Conservation (phyloP, 2,797 vertebrate genomes). For the Pseudochirops cupreus region DNA sequence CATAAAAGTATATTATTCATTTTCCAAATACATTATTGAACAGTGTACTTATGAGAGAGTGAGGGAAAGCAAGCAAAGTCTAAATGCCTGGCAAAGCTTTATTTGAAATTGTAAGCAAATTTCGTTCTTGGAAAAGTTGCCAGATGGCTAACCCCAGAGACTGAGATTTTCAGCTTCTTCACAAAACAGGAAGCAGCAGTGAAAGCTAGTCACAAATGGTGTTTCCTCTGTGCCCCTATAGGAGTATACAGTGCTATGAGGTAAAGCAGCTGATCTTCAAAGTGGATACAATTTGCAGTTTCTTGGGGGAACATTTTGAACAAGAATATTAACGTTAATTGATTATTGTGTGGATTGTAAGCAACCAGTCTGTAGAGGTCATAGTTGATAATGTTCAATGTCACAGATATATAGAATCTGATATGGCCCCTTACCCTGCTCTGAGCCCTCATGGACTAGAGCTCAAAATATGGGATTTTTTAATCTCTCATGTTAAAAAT, state of each 20-base stretch:
- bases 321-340: neutral
- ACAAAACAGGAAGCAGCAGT: neutral
- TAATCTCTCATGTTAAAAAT: neutral
- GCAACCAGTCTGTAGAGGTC: neutral
- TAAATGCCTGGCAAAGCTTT: slow-evolving; percentile 41
- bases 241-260: neutral
- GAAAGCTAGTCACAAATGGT: neutral
- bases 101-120: slow-evolving; percentile 66
- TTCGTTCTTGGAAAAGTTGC: slow-evolving; percentile 66
- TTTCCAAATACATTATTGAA: slow-evolving; percentile 52
- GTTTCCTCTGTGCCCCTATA: neutral
- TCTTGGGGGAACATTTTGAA: neutral
- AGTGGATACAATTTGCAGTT: fast-evolving
- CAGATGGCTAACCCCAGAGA: slow-evolving; percentile 51
- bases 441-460: neutral
- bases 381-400: neutral
- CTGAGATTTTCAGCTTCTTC: neutral
- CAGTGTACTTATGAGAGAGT: slow-evolving; percentile 51
- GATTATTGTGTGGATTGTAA: neutral
- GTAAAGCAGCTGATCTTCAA: neutral
- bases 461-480: neutral
- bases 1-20: neutral
- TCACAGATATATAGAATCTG: neutral
- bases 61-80: slow-evolving; percentile 21
- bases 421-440: neutral